Percentiles rank a stretch among this genome's conserved stretches.
Conservation (phyloP, 2,113 vertebrate species). For the Mellivora capensis region DNA sequence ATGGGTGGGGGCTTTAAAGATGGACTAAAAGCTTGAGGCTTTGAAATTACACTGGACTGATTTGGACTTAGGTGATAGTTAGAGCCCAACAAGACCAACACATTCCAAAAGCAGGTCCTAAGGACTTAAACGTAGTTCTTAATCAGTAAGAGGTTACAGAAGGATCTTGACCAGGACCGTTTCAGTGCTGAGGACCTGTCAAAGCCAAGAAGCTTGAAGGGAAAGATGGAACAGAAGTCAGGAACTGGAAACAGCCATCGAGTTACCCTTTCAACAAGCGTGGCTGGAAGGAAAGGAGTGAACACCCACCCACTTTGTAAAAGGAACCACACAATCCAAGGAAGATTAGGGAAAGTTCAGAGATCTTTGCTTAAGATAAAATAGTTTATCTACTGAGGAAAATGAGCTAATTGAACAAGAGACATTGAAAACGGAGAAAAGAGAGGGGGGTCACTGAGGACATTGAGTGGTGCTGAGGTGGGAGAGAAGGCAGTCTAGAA, state of each 20-base stretch:
- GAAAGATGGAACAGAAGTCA: background rate
- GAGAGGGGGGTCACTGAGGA: background rate
- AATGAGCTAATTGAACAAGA: background rate
- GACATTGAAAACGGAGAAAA: background rate
- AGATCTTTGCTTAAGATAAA: background rate
- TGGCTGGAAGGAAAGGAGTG: background rate
- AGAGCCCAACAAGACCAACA: background rate
- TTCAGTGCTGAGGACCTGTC: background rate
- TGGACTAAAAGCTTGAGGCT: background rate
- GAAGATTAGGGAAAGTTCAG: background rate
- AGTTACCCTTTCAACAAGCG: background rate
- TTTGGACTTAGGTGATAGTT: background rate
- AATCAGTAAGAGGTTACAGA: background rate
- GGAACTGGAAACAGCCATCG: background rate
- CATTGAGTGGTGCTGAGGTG: accelerated
- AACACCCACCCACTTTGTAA: background rate
- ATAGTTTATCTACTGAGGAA: background rate
- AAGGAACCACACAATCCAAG: background rate
- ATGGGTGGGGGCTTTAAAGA: background rate
- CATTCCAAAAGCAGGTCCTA: background rate
- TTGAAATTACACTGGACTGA: background rate
- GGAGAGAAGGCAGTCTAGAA: background rate
- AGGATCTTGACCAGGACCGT: background rate
- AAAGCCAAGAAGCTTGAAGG: background rate
- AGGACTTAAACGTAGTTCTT: background rate